Evolutionary conservation across 2,888 invertebrate genomes (phyloP), one percentile per base, ranked within the genome.

Genomic region (Rhingia rostrata): DNA sequence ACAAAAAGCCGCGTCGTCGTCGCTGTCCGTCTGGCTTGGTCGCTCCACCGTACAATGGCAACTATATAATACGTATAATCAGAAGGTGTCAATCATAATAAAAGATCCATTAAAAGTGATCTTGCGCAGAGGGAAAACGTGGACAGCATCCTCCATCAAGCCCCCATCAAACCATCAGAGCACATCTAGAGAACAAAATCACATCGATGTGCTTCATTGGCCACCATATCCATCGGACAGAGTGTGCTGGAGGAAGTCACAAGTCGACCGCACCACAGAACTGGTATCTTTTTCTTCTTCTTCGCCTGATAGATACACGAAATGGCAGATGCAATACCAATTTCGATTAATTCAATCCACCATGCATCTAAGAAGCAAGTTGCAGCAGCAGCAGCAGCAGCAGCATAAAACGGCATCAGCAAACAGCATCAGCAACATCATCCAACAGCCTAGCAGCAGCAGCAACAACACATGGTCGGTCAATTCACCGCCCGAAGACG

Each of bases 31-130:
- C 47, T 30, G 72, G 51, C 43, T 14, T 45, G 49, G 22, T 22
- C 22, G 22, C 22, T 22, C 22, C 22, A 22, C 58, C 67, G 53
- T 58, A 72, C 69, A 75, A 75, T 67, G 75, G 64, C 72, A 75
- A 72, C 80, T 75, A 58, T 86, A 86, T 83, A 86, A 80, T 86
- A 80, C 75, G 83, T 86, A 83, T 86, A 86, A 86, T 86, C 83
- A 86, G 80, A 86, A 86, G 86, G 77, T 86, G 86, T 86, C 86
- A 86, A 86, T 86, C 86, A 86, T 86, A 86, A 86, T 86, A 83
- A 86, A 86, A 86, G 86, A 84, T 66, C 80, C 69, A 80, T 80
- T 84, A 49, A 75, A 84, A 75, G 54, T 51, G 74, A 80, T 80
- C 54, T 80, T 75, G 49, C 43, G 49, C 49, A 9, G 54, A 41